Evolutionary conservation across 2,113 vertebrate species (phyloP).

Genomic region (Prinia subflava): DNA sequence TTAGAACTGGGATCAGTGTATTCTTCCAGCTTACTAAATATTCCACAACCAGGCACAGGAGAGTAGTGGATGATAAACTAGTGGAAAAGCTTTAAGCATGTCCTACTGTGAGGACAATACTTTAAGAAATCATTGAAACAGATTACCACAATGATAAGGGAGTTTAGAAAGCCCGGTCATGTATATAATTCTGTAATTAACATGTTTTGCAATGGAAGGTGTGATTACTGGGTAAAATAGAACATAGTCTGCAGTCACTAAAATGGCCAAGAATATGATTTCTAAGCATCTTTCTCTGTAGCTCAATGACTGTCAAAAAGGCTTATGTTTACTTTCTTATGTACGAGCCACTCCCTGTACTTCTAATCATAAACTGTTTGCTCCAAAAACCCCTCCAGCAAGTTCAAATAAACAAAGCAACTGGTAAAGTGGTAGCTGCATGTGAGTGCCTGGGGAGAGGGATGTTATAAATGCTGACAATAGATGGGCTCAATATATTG

Average conservation of each 20-base stretch:
- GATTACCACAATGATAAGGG: background rate
- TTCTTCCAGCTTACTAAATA: background rate
- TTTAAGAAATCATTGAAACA: background rate
- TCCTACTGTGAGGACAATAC: background rate
- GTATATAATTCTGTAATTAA: background rate
- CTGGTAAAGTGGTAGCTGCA: background rate
- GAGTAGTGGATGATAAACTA: background rate
- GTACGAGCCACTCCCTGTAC: background rate
- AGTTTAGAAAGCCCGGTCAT: background rate
- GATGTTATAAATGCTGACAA: slow-evolving; percentile 10
- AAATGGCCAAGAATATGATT: background rate
- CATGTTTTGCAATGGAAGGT: background rate
- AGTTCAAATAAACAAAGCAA: slow-evolving; percentile 16
- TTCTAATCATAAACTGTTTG: background rate
- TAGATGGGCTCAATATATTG: slow-evolving; percentile 33
- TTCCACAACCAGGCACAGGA: fast-evolving
- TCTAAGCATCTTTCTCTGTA: background rate
- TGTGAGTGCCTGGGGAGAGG: background rate
- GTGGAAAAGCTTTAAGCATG: background rate
- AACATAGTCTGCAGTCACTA: background rate
- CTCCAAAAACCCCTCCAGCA: background rate
- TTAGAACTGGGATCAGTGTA: background rate
- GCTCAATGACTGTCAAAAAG: background rate
- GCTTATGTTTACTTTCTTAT: background rate
- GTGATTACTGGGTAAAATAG: background rate